These are phyloP conservation scores for Bombus sylvicola DNA, from an alignment of 1,140 invertebrate genomes.

Conservation along the genomic window DNA sequence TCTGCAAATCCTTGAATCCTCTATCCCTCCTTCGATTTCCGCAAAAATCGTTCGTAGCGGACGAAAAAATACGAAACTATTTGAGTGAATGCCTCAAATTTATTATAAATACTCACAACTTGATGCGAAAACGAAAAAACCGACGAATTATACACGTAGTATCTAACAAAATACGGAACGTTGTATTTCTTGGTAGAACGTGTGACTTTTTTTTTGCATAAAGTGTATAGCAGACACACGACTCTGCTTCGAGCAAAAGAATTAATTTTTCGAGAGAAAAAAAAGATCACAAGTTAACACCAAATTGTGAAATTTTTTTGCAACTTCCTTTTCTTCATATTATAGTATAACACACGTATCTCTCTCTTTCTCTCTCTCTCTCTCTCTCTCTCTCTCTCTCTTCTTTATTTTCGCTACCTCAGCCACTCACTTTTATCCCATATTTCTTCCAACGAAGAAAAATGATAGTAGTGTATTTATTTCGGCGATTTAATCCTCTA, in stretches of 20 bases:
- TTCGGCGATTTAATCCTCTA: constrained; percentile 3
- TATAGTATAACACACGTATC: background rate
- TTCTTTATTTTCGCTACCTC: background rate
- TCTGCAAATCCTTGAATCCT: background rate
- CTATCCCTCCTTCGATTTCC: too few relatives aligned
- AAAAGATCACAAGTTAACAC: background rate
- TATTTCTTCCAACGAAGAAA: background rate
- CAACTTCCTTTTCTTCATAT: background rate
- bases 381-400: background rate
- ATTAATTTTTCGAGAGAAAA: background rate
- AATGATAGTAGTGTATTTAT: background rate
- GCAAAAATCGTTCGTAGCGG: background rate
- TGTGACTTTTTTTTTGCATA: background rate
- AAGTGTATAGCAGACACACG: background rate
- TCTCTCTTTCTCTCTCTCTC: too few relatives aligned
- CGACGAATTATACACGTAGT: constrained; percentile 17
- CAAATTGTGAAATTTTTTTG: background rate
- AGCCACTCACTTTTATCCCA: background rate
- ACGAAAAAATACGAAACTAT: background rate
- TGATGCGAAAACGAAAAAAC: background rate
- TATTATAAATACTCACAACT: background rate
- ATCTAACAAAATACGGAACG: background rate
- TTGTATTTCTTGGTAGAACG: constrained; percentile 12
- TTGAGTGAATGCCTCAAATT: background rate
- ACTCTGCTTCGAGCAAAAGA: background rate